Conservation (phyloP, 2,797 vertebrate genomes). For the Myoxocephalus aenaeus region DNA sequence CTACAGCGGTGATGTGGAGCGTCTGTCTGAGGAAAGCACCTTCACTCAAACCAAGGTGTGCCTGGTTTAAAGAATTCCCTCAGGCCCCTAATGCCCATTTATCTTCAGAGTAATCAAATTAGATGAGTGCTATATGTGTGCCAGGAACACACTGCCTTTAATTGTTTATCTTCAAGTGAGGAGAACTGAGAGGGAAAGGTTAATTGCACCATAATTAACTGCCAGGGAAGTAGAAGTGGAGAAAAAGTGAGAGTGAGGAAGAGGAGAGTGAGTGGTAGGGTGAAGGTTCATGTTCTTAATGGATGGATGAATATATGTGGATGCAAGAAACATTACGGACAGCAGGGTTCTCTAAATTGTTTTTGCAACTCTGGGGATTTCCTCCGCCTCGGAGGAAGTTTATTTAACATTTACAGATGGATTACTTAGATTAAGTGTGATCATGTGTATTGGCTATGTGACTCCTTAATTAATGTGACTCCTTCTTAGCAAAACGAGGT, state of each 20-base stretch:
- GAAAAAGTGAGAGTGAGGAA: conserved; percentile 3
- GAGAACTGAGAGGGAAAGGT: conserved; percentile 12
- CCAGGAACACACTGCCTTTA: conserved; percentile 19
- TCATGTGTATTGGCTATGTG: neutral
- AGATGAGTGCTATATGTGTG: conserved; percentile 17
- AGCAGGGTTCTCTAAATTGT: neutral
- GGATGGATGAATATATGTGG: neutral
- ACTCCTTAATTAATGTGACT: neutral
- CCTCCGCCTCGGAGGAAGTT: neutral
- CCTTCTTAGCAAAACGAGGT: neutral
- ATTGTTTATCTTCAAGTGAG: conserved; percentile 30
- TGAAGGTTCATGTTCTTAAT: neutral
- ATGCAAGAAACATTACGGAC: neutral
- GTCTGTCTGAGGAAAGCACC: neutral
- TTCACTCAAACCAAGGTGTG: neutral
- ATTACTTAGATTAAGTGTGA: neutral
- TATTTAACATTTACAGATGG: neutral
- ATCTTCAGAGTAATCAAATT: conserved; percentile 28
- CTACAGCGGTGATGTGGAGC: neutral
- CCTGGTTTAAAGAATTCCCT: neutral
- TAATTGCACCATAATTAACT: conserved; percentile 43
- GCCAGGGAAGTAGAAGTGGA: conserved; percentile 9
- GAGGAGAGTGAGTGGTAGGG: conserved; percentile 9
- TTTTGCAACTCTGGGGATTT: neutral
- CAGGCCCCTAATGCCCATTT: conserved; percentile 14